These are phyloP conservation scores for Notothenia rossii DNA, from an alignment of 2,113 vertebrate species.

Conservation along the genomic window DNA sequence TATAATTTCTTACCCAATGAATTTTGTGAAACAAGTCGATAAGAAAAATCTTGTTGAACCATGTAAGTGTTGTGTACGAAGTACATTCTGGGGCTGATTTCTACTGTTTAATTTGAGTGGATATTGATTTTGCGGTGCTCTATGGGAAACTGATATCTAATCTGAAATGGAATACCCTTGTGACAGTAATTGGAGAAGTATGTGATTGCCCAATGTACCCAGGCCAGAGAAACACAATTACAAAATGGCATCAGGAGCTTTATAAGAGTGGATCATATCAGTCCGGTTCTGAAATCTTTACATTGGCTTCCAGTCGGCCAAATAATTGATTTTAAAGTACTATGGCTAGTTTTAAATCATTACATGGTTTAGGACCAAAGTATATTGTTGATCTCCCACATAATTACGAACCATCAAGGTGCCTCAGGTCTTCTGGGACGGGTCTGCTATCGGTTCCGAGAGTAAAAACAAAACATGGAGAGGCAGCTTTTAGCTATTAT, in stretches of 20 bases:
- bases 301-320: too few relatives aligned
- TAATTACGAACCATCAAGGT: too few relatives aligned
- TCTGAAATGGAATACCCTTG: slow-evolving; percentile 36
- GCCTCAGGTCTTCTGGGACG: too few relatives aligned
- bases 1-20: not conserved
- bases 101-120: not conserved
- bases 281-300: too few relatives aligned
- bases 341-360: too few relatives aligned
- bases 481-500: too few relatives aligned
- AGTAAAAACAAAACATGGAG: too few relatives aligned
- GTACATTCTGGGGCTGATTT: not conserved
- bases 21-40: not conserved
- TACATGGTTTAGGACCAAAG: too few relatives aligned
- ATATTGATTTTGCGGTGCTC: slow-evolving; percentile 20
- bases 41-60: not conserved
- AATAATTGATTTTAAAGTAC: too few relatives aligned
- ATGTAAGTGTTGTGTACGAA: not conserved
- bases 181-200: slow-evolving; percentile 36
- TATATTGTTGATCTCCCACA: too few relatives aligned
- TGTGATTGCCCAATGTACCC: slow-evolving; percentile 28
- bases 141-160: slow-evolving; percentile 17
- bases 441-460: too few relatives aligned
- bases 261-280: too few relatives aligned
- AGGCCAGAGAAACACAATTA: slow-evolving; percentile 16
- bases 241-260: slow-evolving; percentile 2